Evolutionary conservation across 2,888 invertebrate genomes (phyloP).

Genomic region (Herminia tarsipennalis): DNA sequence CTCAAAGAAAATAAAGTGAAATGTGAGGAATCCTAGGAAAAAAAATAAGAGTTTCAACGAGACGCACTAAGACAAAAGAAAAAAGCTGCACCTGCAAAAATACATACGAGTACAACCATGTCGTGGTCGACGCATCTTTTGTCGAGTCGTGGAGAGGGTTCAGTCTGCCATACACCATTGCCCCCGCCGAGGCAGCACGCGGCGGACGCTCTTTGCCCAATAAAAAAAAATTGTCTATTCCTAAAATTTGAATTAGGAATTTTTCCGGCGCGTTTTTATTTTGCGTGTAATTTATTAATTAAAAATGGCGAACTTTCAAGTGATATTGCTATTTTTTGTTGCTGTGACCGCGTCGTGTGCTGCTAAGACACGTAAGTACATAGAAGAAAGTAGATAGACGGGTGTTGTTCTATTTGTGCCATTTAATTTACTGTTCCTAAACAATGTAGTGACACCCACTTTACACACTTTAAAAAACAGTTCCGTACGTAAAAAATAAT

Average conservation of each 20-base stretch:
- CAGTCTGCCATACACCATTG: conserved; percentile 58
- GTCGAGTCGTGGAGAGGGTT: conserved; percentile 53
- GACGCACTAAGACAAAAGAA: conserved; percentile 21
- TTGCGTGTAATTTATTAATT: conserved; percentile 13
- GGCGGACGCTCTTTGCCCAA: conserved; percentile 58
- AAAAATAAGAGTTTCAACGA: conserved; percentile 9
- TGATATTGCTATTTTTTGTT: conserved; percentile 64
- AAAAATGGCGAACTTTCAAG: conserved; percentile 66
- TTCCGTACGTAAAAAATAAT: no score
- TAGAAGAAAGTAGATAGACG: conserved; percentile 70
- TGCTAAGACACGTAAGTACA: conserved; percentile 76
- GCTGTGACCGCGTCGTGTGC: conserved; percentile 64
- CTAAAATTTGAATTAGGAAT: conserved; percentile 25
- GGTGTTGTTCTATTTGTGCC: conserved; percentile 54
- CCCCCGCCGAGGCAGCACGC: conserved; percentile 61
- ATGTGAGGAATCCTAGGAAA: conserved; percentile 6
- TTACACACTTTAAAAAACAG: no score
- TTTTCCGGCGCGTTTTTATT: conserved; percentile 2
- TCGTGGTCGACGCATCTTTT: conserved; percentile 58
- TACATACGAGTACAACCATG: conserved; percentile 22
- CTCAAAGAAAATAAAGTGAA: conserved; percentile 26
- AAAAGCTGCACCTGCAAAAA: conserved; percentile 37
- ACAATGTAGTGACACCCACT: not conserved
- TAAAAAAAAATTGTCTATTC: conserved; percentile 29
- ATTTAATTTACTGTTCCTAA: conserved; percentile 37